Evolutionary conservation across 92 coral and sea anemone species (phyloP), one percentile per base, ranked within the genome.

Genomic region (Parazoanthus swiftii): DNA sequence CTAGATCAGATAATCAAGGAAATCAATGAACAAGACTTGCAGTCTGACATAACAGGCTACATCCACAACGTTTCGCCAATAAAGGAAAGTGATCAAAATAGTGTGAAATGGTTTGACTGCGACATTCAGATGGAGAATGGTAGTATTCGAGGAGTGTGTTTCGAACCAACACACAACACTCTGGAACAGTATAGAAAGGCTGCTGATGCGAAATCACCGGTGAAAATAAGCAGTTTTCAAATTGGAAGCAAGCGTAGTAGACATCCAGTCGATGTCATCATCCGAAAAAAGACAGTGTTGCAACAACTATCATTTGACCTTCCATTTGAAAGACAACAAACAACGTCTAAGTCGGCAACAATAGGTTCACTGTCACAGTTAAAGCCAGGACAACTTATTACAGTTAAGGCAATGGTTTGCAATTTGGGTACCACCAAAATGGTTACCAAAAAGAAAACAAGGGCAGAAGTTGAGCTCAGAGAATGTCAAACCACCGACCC

Each of bases 401-500:
- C 81, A 8, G 36, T 76, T 20, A 76, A 29, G 4, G 81, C 50
- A 16, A 29, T 76, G 48, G 48, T 76, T 6, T 13, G 81, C n/a
- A 76, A 76, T 23, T 29, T 35, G 81, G 56, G 11, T 29, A 11
- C 81, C 81, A 35, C 50, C 58, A 85, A 85, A 85, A 36, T 65
- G 36, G 88, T 85, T 4, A 42, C 36, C 11, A 63, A 85, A 71
- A 85, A 71, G 79, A 42, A 79, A 33, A 85, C 88, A 70, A 39
- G 29, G 6, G 74, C 9, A 29, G 6, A 85, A 5, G 65, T 85
- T 33, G 36, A 26, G n/a, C 33, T 85, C 11, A 81, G 91, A 74
- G 48, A 44, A 1, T 81, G 91, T 88, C 91, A 89, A 65, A 5
- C 81, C 8, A 74, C 91, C 8, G 88, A 89, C 25, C 54, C 88